A percentile compares a stretch with the other conserved stretches of the same genome.
These are phyloP conservation scores for Erethizon dorsatum DNA, from an alignment of 2,797 vertebrate species.

Conservation along the genomic window DNA sequence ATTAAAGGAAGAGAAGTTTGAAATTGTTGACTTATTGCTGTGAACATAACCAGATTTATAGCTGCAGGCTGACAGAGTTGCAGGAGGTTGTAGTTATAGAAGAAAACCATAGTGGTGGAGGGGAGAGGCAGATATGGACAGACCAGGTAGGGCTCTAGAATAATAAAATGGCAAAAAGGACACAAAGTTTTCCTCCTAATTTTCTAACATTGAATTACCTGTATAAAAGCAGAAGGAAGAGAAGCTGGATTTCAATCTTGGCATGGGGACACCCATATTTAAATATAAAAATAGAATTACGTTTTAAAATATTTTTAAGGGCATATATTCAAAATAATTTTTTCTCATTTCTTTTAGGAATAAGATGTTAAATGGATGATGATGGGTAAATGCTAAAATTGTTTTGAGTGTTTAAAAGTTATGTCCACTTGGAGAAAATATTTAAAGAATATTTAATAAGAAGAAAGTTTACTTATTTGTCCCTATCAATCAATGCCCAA, in stretches of 20 bases:
- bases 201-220: neutral
- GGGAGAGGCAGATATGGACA: neutral
- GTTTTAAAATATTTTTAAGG: neutral
- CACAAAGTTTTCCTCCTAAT: neutral
- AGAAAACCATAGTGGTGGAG: rapidly evolving
- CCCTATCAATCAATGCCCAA: neutral
- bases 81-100: neutral
- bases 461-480: neutral
- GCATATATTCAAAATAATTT: neutral
- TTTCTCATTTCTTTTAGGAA: neutral
- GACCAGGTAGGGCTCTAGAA: neutral
- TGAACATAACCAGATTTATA: rapidly evolving
- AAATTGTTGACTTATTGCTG: neutral
- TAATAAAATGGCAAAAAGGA: neutral
- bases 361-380: neutral
- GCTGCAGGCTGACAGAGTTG: neutral
- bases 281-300: neutral
- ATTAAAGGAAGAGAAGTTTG: neutral
- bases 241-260: neutral
- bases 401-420: neutral
- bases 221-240: neutral
- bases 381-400: neutral
- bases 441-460: conserved; percentile 60
- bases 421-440: neutral
- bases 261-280: neutral